phyloP scores from a whole-genome alignment of 2,888 invertebrate species.

The Yponomeuta cagnagella region DNA sequence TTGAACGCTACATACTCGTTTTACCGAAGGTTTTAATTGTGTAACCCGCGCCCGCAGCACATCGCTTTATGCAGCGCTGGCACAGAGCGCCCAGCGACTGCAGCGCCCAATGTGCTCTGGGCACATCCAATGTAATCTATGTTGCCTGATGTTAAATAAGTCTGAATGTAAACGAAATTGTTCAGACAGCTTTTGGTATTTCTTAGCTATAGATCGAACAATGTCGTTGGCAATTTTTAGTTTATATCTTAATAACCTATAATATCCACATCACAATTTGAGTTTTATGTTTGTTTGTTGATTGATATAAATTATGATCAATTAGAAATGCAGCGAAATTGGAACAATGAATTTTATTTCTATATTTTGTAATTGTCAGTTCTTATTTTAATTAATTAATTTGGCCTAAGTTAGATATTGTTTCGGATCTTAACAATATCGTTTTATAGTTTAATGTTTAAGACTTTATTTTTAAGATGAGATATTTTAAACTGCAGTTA shows the following conservation, averaged over 20 bases:
- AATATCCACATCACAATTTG: constrained; percentile 42
- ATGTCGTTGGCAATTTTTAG: constrained; percentile 43
- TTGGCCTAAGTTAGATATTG: constrained; percentile 67
- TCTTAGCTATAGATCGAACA: constrained; percentile 34
- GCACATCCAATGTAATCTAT: constrained; percentile 34
- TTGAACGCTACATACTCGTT: constrained; percentile 44
- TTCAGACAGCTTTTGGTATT: constrained; percentile 25
- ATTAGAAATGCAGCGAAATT: constrained; percentile 53
- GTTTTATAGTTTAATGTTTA: constrained; percentile 70
- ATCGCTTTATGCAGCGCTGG: not conserved
- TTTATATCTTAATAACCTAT: constrained; percentile 42
- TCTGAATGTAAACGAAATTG: constrained; percentile 42
- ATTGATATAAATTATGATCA: constrained; percentile 7
- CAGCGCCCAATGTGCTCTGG: constrained; percentile 24
- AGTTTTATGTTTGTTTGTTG: constrained; percentile 25
- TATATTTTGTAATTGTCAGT: constrained; percentile 28
- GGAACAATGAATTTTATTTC: constrained; percentile 51
- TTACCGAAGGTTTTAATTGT: constrained; percentile 23
- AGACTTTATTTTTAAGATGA: constrained; percentile 73
- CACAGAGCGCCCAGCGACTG: constrained; percentile 33
- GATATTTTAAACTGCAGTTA: constrained; percentile 76
- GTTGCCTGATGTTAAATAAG: constrained; percentile 60
- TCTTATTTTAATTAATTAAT: constrained; percentile 38
- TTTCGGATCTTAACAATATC: constrained; percentile 52
- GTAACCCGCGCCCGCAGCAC: not conserved